These are phyloP conservation scores for Pseudomyrmex pallidus DNA, from an alignment of 1,140 invertebrate species.

Conservation along the genomic window DNA sequence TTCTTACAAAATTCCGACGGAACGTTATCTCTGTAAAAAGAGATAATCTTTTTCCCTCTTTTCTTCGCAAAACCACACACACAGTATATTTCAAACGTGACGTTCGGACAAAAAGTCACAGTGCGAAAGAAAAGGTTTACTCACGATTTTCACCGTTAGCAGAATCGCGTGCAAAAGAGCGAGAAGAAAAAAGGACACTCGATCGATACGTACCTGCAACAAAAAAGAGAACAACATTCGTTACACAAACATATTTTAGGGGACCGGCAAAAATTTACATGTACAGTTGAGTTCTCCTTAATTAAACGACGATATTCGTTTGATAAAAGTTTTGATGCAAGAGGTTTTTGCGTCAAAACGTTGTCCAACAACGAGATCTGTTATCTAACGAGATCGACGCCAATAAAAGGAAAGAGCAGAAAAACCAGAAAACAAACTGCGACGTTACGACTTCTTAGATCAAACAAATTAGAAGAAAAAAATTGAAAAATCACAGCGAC, in stretches of 20 bases:
- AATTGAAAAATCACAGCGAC: neutral
- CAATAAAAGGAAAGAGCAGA: too few relatives aligned
- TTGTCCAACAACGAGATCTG: too few relatives aligned
- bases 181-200: neutral
- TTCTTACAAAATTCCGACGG: neutral
- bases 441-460: too few relatives aligned
- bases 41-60: neutral
- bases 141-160: neutral
- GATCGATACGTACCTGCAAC: slow-evolving; percentile 40
- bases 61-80: too few relatives aligned
- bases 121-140: neutral
- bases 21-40: neutral
- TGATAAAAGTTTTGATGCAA: too few relatives aligned
- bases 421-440: too few relatives aligned
- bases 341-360: too few relatives aligned
- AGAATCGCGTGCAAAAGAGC: neutral
- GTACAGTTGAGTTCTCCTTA: neutral
- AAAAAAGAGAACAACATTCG: slow-evolving; percentile 15
- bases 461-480: neutral
- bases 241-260: slow-evolving; percentile 27
- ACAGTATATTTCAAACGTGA: too few relatives aligned
- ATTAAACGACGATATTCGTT: too few relatives aligned
- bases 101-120: neutral
- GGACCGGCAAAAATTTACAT: neutral
- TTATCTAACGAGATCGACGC: too few relatives aligned